Evolutionary conservation across 2,888 invertebrate genomes (phyloP).

Genomic region (Embidobia sp.): DNA sequence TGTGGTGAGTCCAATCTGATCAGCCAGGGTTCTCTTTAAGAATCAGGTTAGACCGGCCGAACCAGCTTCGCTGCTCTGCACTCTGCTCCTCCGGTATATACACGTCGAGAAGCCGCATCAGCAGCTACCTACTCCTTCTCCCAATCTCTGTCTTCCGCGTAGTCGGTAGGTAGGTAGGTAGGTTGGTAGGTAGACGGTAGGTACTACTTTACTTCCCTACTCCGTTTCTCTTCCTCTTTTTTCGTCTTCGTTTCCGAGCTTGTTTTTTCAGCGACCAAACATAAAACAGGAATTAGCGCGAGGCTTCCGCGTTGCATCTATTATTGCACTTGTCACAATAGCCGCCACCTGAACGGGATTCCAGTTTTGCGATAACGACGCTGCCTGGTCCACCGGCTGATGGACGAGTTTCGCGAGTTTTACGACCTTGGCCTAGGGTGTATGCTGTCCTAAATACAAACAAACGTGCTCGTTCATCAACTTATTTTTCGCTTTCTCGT

Average conservation of each 20-base stretch:
- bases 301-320: conserved; percentile 76
- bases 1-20: conserved; percentile 80
- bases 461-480: conserved; percentile 9
- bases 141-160: conserved; percentile 77
- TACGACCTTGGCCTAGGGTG: conserved; percentile 54
- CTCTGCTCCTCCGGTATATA: conserved; percentile 69
- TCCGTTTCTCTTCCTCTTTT: conserved; percentile 56
- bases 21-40: conserved; percentile 78
- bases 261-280: conserved; percentile 62
- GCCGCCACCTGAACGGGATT: conserved; percentile 70
- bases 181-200: conserved; percentile 71
- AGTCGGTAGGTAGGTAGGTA: conserved; percentile 71
- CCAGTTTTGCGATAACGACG: conserved; percentile 73
- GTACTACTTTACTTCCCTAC: conserved; percentile 70
- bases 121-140: conserved; percentile 67
- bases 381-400: conserved; percentile 62
- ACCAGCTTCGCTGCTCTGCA: conserved; percentile 79
- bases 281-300: conserved; percentile 62
- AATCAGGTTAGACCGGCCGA: conserved; percentile 82
- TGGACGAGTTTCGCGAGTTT: conserved; percentile 60
- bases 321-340: conserved; percentile 77
- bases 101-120: conserved; percentile 61
- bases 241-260: conserved; percentile 58
- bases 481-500: too few species aligned
- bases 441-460: conserved; percentile 29